A percentile compares a stretch with the other conserved stretches of the same genome.
phyloP scores from a whole-genome alignment of 1,140 invertebrate genomes.

The Leguminivora glycinivorella region DNA sequence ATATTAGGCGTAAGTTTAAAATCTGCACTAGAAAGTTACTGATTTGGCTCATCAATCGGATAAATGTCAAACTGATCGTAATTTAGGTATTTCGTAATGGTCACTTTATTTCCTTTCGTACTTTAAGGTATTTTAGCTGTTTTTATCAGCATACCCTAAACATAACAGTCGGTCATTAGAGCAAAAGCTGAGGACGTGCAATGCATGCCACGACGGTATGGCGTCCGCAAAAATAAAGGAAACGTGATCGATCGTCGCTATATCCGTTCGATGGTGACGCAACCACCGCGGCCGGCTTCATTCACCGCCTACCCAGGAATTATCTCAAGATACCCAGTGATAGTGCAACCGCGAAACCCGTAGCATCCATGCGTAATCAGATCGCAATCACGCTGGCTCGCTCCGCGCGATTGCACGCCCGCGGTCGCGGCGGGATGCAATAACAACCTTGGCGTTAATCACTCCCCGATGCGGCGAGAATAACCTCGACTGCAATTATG shows the following conservation, averaged over 20 bases:
- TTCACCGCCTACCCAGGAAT: not conserved
- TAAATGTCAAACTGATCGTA: too few relatives aligned
- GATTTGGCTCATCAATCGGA: too few relatives aligned
- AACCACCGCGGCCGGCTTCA: conserved; percentile 33
- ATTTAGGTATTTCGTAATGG: too few relatives aligned
- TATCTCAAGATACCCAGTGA: not conserved
- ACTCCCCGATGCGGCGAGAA: conserved; percentile 24
- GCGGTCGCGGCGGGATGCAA: not conserved
- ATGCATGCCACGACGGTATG: not conserved
- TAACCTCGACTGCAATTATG: conserved; percentile 26
- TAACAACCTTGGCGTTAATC: conserved; percentile 19
- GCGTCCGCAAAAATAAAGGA: conserved; percentile 41
- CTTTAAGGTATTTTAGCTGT: not conserved
- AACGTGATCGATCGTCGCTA: conserved; percentile 58
- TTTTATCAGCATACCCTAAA: not conserved
- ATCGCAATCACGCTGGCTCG: not conserved
- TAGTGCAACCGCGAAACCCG: not conserved
- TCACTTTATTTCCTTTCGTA: not conserved
- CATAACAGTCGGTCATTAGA: not conserved
- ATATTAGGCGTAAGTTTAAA: too few relatives aligned
- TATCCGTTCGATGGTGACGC: conserved; percentile 56
- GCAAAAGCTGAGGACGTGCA: not conserved
- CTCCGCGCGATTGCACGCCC: not conserved
- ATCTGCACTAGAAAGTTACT: too few relatives aligned
- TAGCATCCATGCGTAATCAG: not conserved